Evolutionary conservation across 1,140 invertebrate genomes (phyloP), one percentile per base, ranked within the genome.

Genomic region (Sogatella furcifera): DNA sequence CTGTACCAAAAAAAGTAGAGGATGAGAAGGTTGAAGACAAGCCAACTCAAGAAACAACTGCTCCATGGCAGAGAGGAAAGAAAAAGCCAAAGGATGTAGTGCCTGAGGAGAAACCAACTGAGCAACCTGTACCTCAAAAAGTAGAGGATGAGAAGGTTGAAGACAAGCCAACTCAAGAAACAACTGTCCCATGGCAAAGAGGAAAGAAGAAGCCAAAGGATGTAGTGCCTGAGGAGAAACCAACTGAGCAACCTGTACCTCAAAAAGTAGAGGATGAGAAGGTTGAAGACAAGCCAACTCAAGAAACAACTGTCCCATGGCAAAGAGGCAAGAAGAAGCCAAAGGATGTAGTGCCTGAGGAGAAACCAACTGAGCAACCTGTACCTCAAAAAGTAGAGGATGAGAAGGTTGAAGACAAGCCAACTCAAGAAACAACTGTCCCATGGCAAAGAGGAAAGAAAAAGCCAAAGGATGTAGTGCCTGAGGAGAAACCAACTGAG

Each of bases 171-270:
- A 14, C 17, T 8, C 11, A 49, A 38, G 34, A 38, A 13, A 10
- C 49, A 55, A 65, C 60, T 42, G 38, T 5, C 13, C 42, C 14
- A 6, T 28, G 54, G 54, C 62, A 31, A 55, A 13, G 43, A 15
- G 44, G 60, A 52, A 63, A 59, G 53, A 63, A 61, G 53, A 65
- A 65, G 52, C 34, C 34, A 41, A 55, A 17, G 56, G 65, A 53
- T 55, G 59, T 49, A 49, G 21, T 66, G 57, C 62, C 67, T 60
- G 52, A 69, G 22, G 65, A 68, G 24, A 67, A 69, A 56, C 8
- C 38, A 4, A 11, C 15, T 44, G 55, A 62, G 13, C 28, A n/a
- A 15, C n/a, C 15, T 11, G 9, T 38, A 11, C 10, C 21, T 11
- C 31, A 38, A 11, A 46, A 31, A 31, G 15, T 22, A 13, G 42